Base-by-base conservation (phyloP, 2,113 vertebrate genomes). In the Arothron firmamentum region DNA sequence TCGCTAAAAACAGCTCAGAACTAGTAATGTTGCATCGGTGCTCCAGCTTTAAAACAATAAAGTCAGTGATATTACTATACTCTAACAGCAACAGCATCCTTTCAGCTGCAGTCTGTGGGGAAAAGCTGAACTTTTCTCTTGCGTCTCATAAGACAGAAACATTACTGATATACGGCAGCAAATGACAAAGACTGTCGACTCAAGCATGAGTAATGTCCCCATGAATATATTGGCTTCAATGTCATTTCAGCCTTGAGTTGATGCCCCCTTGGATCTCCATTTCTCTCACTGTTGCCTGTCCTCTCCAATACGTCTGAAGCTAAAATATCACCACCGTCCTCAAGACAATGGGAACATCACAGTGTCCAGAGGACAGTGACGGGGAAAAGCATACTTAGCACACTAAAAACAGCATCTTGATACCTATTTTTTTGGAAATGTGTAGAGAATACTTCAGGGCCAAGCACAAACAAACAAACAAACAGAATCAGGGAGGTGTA, bases 151-250 rank as follows among this genome's bases (percentile, higher is more conserved):
- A 19, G 49, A 59, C 52, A 9, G 25, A 70, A 72, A 54, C 45
- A 38, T 23, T 70, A 53, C 21, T 42, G 12, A 19, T 28, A 31
- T 23, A 49, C 47, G 66, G 60, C 50, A 28, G 28, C 47, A 56
- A 25, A 52, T 42, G 28, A 28, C 57, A 76, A 41, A 62, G 21
- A 28, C 59, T 54, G 17, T 28, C 34, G 66, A 59, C 57, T 51
- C 6, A 47, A 64, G 55, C 57, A 28, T 50, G 38, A 66, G 65
- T 54, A 57, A 65, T 13, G 19, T 67, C 52, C 25, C 52, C 60
- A 66, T 82, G 14, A 65, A 74, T 63, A 71, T 71, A 74, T 72
- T 50, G 72, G 38, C 4, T 38, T 16, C 57, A 19, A 57, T 64
- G 64, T 73, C 21, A 53, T 43, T 65, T 63, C n/a, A 42, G 45